Percentiles rank a stretch among this genome's conserved stretches.
These are phyloP conservation scores for Melieria crassipennis DNA, from an alignment of 2,888 invertebrate species.

Conservation along the genomic window DNA sequence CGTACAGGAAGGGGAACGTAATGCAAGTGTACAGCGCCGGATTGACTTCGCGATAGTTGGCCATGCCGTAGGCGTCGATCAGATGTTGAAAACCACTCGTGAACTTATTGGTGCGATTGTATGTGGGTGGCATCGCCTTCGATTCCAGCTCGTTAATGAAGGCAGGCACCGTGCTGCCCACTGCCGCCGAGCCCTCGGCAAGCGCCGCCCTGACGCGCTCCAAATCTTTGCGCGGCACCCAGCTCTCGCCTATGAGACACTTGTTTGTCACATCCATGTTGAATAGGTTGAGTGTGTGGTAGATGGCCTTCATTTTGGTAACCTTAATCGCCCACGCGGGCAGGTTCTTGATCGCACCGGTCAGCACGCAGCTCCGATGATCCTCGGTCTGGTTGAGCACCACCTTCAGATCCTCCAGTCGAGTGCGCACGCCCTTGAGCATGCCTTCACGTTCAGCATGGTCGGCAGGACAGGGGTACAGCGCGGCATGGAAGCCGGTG, in stretches of 20 bases:
- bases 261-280: slow-evolving; percentile 92
- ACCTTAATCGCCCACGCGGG: slow-evolving; percentile 87
- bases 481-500: slow-evolving; percentile 85
- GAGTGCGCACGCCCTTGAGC: slow-evolving; percentile 84
- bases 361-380: slow-evolving; percentile 82
- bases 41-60: slow-evolving; percentile 92
- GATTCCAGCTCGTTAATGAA: slow-evolving; percentile 91
- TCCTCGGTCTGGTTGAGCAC: slow-evolving; percentile 87
- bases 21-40: slow-evolving; percentile 89
- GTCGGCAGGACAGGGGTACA: slow-evolving; percentile 88
- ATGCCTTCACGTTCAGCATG: slow-evolving; percentile 83
- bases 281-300: slow-evolving; percentile 92
- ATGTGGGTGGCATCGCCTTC: slow-evolving; percentile 87
- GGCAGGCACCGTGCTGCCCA: slow-evolving; percentile 91
- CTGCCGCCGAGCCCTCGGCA: slow-evolving; percentile 83
- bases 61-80: slow-evolving; percentile 93
- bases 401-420: slow-evolving; percentile 83
- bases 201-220: slow-evolving; percentile 80
- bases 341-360: slow-evolving; percentile 83
- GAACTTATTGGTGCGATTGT: slow-evolving; percentile 91
- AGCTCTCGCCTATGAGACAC: slow-evolving; percentile 90
- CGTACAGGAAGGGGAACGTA: slow-evolving; percentile 95
- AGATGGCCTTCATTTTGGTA: slow-evolving; percentile 92
- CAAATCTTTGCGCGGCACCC: slow-evolving; percentile 83
- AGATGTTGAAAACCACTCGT: slow-evolving; percentile 92